phyloP scores from a whole-genome alignment of 2,113 vertebrate genomes.

The Lathamus discolor region DNA sequence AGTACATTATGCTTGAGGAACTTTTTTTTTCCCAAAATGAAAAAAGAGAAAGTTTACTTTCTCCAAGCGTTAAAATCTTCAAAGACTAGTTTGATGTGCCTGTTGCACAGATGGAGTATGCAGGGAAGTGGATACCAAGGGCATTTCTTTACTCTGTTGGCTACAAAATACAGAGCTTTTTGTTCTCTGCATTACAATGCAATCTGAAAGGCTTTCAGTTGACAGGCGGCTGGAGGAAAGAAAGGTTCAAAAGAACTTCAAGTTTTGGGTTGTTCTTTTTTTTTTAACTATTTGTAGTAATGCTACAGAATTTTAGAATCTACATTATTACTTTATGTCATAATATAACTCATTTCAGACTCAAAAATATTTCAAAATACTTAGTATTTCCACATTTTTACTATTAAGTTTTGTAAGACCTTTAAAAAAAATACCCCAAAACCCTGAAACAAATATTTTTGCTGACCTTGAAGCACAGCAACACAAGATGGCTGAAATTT shows the following conservation, averaged over 20 bases:
- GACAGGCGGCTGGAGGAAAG: neutral
- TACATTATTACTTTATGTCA: neutral
- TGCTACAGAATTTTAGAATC: neutral
- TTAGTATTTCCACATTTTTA: neutral
- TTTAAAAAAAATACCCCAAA: neutral
- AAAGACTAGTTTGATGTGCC: neutral
- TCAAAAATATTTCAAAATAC: neutral
- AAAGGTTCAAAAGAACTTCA: neutral
- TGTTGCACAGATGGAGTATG: neutral
- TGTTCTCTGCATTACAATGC: neutral
- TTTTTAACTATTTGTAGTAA: neutral
- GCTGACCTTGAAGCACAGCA: neutral
- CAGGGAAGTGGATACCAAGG: neutral
- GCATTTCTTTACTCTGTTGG: neutral
- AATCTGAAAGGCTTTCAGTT: neutral
- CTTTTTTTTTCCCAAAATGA: neutral
- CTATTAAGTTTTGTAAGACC: neutral
- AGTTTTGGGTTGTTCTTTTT: neutral
- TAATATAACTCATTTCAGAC: neutral
- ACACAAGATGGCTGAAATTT: neutral
- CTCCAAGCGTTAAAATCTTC: neutral
- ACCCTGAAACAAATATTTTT: neutral
- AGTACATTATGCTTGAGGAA: neutral
- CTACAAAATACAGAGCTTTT: constrained; percentile 10
- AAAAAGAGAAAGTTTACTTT: neutral